phyloP scores from a whole-genome alignment of 2,888 invertebrate genomes.

The Drosophila monieri region DNA sequence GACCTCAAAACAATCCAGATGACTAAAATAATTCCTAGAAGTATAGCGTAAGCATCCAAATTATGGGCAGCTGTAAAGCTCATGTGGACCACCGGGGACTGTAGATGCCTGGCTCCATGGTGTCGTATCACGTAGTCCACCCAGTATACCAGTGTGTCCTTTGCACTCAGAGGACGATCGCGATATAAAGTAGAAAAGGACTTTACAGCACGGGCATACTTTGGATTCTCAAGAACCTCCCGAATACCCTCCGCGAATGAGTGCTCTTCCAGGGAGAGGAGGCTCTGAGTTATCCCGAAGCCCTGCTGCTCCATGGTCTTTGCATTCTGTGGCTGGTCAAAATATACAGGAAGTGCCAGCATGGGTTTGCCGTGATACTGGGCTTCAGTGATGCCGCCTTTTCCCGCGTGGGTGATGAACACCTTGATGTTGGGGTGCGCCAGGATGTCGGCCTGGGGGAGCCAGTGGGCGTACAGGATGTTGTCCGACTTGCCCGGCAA shows the following conservation, averaged over 20 bases:
- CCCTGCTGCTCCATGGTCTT: slow-evolving; percentile 57
- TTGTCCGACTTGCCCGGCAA: slow-evolving; percentile 83
- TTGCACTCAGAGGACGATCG: slow-evolving; percentile 85
- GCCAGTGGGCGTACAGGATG: slow-evolving; percentile 86
- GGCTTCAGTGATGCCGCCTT: slow-evolving; percentile 87
- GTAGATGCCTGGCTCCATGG: slow-evolving; percentile 85
- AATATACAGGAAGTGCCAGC: slow-evolving; percentile 80
- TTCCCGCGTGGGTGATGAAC: slow-evolving; percentile 88
- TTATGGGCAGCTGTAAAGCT: slow-evolving; percentile 84
- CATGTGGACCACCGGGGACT: slow-evolving; percentile 84
- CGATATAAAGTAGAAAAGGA: slow-evolving; percentile 84
- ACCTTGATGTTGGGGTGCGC: slow-evolving; percentile 86
- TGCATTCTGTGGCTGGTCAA: slow-evolving; percentile 76
- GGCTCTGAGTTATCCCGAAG: slow-evolving; percentile 64
- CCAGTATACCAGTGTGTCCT: slow-evolving; percentile 85
- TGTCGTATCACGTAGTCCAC: slow-evolving; percentile 86
- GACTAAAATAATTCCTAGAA: neutral
- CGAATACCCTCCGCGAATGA: slow-evolving; percentile 45
- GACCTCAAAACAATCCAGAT: neutral
- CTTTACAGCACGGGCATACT: slow-evolving; percentile 77
- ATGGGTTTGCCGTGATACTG: slow-evolving; percentile 86
- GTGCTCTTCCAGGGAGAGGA: slow-evolving; percentile 56
- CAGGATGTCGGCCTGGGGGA: slow-evolving; percentile 88
- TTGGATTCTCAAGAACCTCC: slow-evolving; percentile 67
- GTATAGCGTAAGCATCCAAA: slow-evolving; percentile 83